Base-by-base conservation (phyloP, 2,113 vertebrate species). In the Aptenodytes forsteri region DNA sequence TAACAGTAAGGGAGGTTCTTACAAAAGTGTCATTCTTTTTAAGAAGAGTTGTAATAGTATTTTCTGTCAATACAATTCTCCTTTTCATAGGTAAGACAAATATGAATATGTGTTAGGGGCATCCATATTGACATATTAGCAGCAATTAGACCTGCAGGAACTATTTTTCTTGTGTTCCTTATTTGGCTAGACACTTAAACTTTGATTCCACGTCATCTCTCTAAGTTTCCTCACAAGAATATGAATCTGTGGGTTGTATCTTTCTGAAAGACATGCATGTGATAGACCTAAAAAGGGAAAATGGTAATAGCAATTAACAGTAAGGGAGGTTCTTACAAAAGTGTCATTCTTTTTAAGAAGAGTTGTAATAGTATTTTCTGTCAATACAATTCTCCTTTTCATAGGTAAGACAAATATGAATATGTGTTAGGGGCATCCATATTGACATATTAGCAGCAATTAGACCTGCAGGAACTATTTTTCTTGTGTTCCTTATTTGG, bases 11-110 rank as follows among this genome's bases (percentile, higher is more conserved):
- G 44, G 32, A 93, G 14, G 58, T 73, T 79, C 83, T 94, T 87
- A 82, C 52, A 82, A 78, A 97, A 95, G 78, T 91, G 36, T 65
- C 64, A 36, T 66, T 66, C 40, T 93, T 84, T 77, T 72, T 81
- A 90, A 88, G 62, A 93, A 92, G 58, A 93, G 18, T 55, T 84
- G 15, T 81, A 96, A 96, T 59, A 90, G 40, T 95, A 54, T 89
- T 96, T 98, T 97, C 59, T 97, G 84, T 89, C 93, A 96, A 96
- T 70, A 97, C 13, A 90, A 95, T 92, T 97, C 77, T 87, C 77
- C 78, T 87, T 67, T 81, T 77, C 19, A 56, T 26, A 59, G 55
- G 34, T 89, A 94, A 93, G 55, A 84, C 38, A 89, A 61, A 56
- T 77, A 86, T 76, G 32, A 92, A 20, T 91, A 83, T 64, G 16